phyloP scores from a whole-genome alignment of 2,797 vertebrate species.

The Luscinia luscinia region DNA sequence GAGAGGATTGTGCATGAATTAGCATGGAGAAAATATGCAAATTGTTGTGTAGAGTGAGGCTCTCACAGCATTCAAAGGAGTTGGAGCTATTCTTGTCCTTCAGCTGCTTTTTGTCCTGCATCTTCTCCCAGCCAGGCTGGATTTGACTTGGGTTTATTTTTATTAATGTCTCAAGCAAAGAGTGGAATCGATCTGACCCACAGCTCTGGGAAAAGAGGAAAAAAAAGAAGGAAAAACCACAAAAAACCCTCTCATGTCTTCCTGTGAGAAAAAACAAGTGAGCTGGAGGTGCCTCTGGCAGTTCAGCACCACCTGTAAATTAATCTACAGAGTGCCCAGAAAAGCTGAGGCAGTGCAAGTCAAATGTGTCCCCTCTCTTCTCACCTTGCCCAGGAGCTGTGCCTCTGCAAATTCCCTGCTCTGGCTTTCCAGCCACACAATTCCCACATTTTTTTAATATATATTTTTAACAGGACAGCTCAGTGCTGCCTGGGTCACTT shows the following conservation, averaged over 20 bases:
- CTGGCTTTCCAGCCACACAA: not conserved
- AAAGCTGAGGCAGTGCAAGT: not conserved
- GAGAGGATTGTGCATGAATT: not conserved
- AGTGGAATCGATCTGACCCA: not conserved
- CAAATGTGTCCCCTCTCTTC: not conserved
- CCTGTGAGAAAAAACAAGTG: not conserved
- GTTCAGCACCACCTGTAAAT: not conserved
- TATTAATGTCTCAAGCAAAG: not conserved
- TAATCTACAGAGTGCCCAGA: not conserved
- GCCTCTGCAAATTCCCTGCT: not conserved
- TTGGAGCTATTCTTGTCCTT: not conserved
- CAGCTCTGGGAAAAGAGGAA: not conserved
- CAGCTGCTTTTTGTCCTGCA: not conserved
- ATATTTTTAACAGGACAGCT: not conserved
- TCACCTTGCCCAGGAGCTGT: not conserved
- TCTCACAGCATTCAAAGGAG: not conserved
- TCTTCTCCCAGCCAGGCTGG: not conserved
- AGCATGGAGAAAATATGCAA: not conserved
- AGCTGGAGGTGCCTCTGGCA: not conserved
- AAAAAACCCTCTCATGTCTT: not conserved
- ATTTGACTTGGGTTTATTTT: not conserved
- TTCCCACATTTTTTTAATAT: not conserved
- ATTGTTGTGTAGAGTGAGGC: not conserved
- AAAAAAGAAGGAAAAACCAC: too few species aligned
- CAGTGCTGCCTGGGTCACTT: fast-evolving